phyloP scores from a whole-genome alignment of 1,140 invertebrate genomes.

The Conus ventricosus region DNA sequence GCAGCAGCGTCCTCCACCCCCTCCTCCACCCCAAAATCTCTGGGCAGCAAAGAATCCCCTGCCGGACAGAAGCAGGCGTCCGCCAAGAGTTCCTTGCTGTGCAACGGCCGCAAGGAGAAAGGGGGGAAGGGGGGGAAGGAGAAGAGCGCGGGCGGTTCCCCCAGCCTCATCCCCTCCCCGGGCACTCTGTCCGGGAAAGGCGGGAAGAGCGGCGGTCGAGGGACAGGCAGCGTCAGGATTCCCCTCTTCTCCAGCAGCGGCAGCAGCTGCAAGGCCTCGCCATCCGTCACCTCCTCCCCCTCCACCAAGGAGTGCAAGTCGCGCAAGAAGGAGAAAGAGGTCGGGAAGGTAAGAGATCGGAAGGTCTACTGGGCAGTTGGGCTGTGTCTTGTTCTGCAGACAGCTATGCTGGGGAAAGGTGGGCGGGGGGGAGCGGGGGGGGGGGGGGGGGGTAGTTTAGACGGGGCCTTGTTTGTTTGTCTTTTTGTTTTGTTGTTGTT shows the following conservation, averaged over 20 bases:
- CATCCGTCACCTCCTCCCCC: constrained; percentile 41
- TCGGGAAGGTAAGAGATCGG: constrained; percentile 13
- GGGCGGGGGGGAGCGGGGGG: no score
- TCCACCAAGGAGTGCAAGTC: constrained; percentile 58
- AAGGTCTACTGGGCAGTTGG: no score
- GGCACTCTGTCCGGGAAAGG: neutral
- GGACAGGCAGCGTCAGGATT: constrained; percentile 57
- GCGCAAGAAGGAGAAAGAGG: constrained; percentile 47
- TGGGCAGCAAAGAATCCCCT: constrained; percentile 44
- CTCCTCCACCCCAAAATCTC: constrained; percentile 47
- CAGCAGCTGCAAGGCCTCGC: constrained; percentile 8
- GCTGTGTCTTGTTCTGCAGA: no score
- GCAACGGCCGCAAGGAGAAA: neutral
- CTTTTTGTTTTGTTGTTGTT: no score
- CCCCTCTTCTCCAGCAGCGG: constrained; percentile 54
- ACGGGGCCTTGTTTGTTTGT: no score
- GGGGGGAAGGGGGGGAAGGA: constrained; percentile 15
- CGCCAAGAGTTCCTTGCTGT: neutral
- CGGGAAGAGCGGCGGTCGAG: neutral
- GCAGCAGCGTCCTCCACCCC: neutral
- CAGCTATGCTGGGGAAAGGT: no score
- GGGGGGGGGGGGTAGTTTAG: no score
- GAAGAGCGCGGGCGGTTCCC: neutral
- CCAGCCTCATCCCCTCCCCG: neutral
- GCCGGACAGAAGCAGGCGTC: constrained; percentile 5